Conservation (phyloP, 2,797 vertebrate genomes). For the Parambassis ranga region DNA sequence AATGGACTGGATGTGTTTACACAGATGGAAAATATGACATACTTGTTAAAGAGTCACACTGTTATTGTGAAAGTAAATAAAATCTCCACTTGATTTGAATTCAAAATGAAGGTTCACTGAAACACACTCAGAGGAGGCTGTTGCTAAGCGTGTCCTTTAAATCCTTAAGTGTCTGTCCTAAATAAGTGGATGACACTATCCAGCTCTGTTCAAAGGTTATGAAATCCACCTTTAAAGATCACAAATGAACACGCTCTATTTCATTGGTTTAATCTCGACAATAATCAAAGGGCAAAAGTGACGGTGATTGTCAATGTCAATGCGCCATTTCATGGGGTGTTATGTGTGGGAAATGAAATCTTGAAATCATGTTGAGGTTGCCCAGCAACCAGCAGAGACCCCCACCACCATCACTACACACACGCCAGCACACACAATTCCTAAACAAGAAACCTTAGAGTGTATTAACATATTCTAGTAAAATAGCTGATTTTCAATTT, state of each 20-base stretch:
- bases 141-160: too few species aligned
- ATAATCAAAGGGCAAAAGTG: conserved; percentile 4
- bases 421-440: too few species aligned
- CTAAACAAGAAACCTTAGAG: too few species aligned
- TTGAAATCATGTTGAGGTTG: background rate
- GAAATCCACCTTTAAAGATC: background rate
- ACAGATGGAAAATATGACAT: conserved; percentile 7
- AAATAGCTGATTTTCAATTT: background rate
- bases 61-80: background rate
- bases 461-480: too few species aligned
- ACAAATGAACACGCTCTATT: background rate
- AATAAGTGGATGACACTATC: too few species aligned
- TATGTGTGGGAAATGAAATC: conserved; percentile 16
- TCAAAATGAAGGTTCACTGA: too few species aligned
- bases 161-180: too few species aligned
- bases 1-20: conserved; percentile 18
- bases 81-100: background rate
- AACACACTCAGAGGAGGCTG: too few species aligned
- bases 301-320: conserved; percentile 3
- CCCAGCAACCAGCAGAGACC: background rate
- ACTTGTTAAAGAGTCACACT: background rate
- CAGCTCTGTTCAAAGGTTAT: background rate
- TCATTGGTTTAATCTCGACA: background rate
- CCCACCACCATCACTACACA: too few species aligned
- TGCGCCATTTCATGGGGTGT: conserved; percentile 8